These are phyloP conservation scores for Balaeniceps rex DNA, from an alignment of 2,113 vertebrate species.

Conservation along the genomic window DNA sequence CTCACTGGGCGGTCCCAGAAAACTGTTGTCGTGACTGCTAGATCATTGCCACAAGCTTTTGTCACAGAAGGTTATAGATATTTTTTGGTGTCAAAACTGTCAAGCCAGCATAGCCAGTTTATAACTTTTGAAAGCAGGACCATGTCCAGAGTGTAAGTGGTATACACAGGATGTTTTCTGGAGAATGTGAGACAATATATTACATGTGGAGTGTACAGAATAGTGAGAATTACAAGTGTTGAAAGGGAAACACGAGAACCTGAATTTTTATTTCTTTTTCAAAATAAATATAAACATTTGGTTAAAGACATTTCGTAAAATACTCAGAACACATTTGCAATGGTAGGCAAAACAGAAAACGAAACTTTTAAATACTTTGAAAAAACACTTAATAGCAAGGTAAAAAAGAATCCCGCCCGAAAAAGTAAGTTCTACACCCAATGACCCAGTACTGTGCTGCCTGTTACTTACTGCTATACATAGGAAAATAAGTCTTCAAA, in stretches of 20 bases:
- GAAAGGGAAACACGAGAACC: not conserved
- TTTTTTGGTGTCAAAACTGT: not conserved
- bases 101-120: not conserved
- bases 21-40: not conserved
- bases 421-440: not conserved
- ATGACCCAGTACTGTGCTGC: not conserved
- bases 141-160: not conserved
- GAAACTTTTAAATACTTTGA: not conserved
- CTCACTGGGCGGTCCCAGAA: not conserved
- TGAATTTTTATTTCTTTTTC: not conserved
- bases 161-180: not conserved
- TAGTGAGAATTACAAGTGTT: not conserved
- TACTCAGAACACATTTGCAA: not conserved
- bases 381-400: not conserved
- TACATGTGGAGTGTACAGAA: not conserved
- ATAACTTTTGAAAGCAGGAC: not conserved
- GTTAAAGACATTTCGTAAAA: not conserved
- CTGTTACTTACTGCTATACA: not conserved
- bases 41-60: not conserved
- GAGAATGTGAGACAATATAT: not conserved
- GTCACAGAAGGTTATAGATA: not conserved
- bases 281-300: not conserved
- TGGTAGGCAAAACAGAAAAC: not conserved
- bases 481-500: not conserved
- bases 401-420: not conserved